Conservation (phyloP, 2,797 vertebrate species). For the Hydrophis major region DNA sequence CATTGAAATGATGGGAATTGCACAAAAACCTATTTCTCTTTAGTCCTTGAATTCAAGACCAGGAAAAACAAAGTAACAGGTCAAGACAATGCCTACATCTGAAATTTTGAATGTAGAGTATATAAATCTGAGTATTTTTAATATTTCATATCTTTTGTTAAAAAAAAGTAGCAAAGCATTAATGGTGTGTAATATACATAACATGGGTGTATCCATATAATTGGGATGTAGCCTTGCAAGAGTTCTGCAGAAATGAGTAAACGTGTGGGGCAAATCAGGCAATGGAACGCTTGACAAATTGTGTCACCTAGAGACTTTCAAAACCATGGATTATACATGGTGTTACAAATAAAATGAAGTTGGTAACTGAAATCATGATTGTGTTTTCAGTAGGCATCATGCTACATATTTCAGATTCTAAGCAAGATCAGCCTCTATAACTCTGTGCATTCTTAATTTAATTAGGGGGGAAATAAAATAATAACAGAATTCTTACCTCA, state of each 20-base stretch:
- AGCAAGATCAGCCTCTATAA: neutral
- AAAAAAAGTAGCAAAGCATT: neutral
- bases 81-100: neutral
- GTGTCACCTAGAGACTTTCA: neutral
- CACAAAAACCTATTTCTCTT: neutral
- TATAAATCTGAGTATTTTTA: neutral
- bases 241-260: neutral
- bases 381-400: neutral
- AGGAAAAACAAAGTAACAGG: neutral
- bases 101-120: neutral
- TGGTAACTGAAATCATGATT: neutral
- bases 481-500: neutral
- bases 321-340: neutral
- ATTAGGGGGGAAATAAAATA: neutral
- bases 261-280: neutral
- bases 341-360: neutral
- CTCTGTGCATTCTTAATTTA: neutral
- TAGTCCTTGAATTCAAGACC: neutral
- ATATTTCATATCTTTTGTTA: neutral
- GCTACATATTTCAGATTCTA: neutral
- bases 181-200: neutral
- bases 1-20: conserved; percentile 1
- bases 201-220: neutral
- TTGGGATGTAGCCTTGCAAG: neutral
- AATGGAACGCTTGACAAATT: neutral